Evolutionary conservation across 2,888 invertebrate species (phyloP), one percentile per base, ranked within the genome.

Genomic region (Crossocerus cetratus): DNA sequence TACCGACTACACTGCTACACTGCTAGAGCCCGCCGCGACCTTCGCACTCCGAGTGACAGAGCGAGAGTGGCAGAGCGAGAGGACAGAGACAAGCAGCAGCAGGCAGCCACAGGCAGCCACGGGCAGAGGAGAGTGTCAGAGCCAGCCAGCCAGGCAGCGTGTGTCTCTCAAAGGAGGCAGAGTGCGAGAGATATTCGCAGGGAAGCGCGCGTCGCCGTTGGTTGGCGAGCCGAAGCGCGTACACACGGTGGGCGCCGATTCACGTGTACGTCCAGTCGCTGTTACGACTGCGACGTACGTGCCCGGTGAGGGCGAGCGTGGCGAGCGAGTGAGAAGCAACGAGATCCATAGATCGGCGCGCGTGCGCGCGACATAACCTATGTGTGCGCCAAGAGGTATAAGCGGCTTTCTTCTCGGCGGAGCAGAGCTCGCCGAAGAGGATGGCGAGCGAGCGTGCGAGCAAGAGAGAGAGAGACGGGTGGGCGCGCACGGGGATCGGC

Each of bases 281-380:
- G 32, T 49, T 49, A 49, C 49, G 32, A 32, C 32, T 32, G 14
- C 45, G 43, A 11, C 65, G 32, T n/a, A 68, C 57, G 20, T 53
- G 55, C 44, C 56, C 56, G 42, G 45, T 45, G 56, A 58, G 60
- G 32, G 44, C 13, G n/a, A 32, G 8, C 69, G 63, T 71, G 70
- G 66, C 71, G 64, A 66, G 64, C 55, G 59, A 23, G 66, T 21
- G 44, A 43, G 8, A 14, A 42, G 58, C 55, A 69, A 49, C 65
- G 55, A 67, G 64, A 57, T 60, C n/a, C 61, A 32, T 20, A 55
- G 44, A 75, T 76, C 63, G 65, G 32, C 63, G 69, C 75, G 69
- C 49, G n/a, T 49, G 49, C 62, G 75, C 76, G 60, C 76, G 67
- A 76, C 76, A 76, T 75, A 76, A 76, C 76, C 76, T 76, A 76